These are phyloP conservation scores for Plecotus auritus DNA, from an alignment of 2,113 vertebrate species.

Conservation along the genomic window DNA sequence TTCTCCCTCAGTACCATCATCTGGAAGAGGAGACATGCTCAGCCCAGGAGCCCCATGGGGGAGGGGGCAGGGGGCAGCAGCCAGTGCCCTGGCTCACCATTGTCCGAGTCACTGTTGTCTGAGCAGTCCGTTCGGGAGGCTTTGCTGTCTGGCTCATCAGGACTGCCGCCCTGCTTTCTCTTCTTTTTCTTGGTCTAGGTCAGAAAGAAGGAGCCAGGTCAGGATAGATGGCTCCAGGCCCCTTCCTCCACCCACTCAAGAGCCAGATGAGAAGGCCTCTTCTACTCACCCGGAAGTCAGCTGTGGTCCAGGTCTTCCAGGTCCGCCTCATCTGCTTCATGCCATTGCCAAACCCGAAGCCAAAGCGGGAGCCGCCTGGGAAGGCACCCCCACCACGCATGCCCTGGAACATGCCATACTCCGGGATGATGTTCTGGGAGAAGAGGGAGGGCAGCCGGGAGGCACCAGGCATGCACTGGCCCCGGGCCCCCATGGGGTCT, in stretches of 20 bases:
- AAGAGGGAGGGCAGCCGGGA: constrained; percentile 93
- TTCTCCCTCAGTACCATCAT: constrained; percentile 81
- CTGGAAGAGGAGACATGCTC: constrained; percentile 59
- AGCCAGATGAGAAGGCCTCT: constrained; percentile 62
- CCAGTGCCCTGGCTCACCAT: constrained; percentile 61
- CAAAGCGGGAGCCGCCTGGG: constrained; percentile 85
- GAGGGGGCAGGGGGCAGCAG: fast-evolving
- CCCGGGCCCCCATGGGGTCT: constrained; percentile 85
- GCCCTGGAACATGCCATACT: constrained; percentile 85
- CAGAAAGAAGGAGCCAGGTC: neutral
- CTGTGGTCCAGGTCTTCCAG: constrained; percentile 80
- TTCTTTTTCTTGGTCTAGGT: constrained; percentile 79
- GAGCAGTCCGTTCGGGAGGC: constrained; percentile 77
- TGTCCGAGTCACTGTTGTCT: constrained; percentile 82
- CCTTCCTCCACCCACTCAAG: neutral
- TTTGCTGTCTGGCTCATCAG: constrained; percentile 79
- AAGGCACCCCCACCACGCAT: constrained; percentile 85
- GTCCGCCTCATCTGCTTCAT: constrained; percentile 91
- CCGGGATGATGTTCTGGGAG: constrained; percentile 89
- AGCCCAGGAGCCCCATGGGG: fast-evolving
- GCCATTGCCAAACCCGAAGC: constrained; percentile 81
- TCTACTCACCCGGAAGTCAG: constrained; percentile 85
- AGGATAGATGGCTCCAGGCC: neutral
- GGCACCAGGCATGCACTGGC: constrained; percentile 82
- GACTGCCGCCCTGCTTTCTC: constrained; percentile 73